These are phyloP conservation scores for Alloscopus bannaensis DNA, from an alignment of 2,888 invertebrate species.

Conservation along the genomic window DNA sequence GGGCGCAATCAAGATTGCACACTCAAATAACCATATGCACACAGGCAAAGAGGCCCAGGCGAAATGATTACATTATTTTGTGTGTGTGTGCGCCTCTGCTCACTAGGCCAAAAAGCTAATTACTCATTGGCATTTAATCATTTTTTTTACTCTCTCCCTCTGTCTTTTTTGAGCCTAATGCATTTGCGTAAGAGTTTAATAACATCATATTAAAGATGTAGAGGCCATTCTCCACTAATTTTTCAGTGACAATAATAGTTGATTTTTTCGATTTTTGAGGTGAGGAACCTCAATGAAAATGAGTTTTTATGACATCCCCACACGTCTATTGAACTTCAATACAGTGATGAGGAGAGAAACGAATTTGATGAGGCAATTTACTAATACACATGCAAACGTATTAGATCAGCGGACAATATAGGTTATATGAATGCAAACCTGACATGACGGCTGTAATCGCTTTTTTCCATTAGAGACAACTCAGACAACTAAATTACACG, in stretches of 20 bases:
- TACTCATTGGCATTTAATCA: constrained; percentile 52
- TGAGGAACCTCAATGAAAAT: constrained; percentile 51
- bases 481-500: constrained; percentile 13
- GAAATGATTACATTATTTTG: constrained; percentile 18
- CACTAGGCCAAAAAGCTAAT: constrained; percentile 56
- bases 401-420: too few relatives aligned
- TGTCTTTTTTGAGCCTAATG: constrained; percentile 52
- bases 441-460: too few relatives aligned
- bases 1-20: constrained; percentile 16
- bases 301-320: constrained; percentile 46
- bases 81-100: too few relatives aligned
- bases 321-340: constrained; percentile 37
- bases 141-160: too few relatives aligned
- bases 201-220: constrained; percentile 24
- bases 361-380: neutral
- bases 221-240: too few relatives aligned
- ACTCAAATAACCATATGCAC: too few relatives aligned
- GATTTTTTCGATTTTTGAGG: too few relatives aligned
- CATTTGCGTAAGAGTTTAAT: constrained; percentile 50
- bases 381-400: neutral
- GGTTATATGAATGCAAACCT: too few relatives aligned
- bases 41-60: too few relatives aligned
- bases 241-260: constrained; percentile 41
- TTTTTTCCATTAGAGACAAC: neutral
- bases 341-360: constrained; percentile 3